Conservation (phyloP, 2,888 invertebrate genomes). For the Sarcophaga caerulescens region DNA sequence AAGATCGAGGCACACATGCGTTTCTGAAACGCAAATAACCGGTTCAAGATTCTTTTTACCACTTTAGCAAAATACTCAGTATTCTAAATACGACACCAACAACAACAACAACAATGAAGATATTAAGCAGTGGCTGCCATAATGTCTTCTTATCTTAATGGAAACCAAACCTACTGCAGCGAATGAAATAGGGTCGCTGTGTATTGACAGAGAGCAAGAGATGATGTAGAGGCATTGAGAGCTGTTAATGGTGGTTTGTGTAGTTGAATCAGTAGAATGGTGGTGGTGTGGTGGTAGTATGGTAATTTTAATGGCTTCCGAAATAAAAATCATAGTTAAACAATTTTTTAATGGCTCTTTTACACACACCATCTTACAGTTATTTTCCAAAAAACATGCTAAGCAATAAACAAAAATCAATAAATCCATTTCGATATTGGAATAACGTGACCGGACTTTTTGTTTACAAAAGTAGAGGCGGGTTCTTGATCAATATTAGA, state of each 20-base stretch:
- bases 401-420: neutral
- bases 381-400: neutral
- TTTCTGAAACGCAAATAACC: slow-evolving; percentile 58
- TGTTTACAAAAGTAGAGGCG: no score
- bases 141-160: slow-evolving; percentile 67
- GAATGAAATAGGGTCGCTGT: neutral
- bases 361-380: slow-evolving; percentile 4
- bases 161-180: slow-evolving; percentile 40
- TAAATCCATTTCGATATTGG: neutral
- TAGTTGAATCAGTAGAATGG: slow-evolving; percentile 12
- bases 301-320: slow-evolving; percentile 82
- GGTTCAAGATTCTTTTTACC: slow-evolving; percentile 26
- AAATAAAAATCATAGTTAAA: slow-evolving; percentile 79
- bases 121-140: slow-evolving; percentile 62
- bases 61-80: neutral
- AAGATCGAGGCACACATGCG: slow-evolving; percentile 54
- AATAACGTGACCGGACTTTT: no score
- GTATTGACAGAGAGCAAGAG: neutral
- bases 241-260: slow-evolving; percentile 24
- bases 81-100: neutral
- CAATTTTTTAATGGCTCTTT: slow-evolving; percentile 78
- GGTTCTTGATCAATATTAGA: no score
- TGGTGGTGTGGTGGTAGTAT: slow-evolving; percentile 72
- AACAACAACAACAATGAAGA: neutral
- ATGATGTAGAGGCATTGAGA: slow-evolving; percentile 29